Evolutionary conservation across 1,140 invertebrate species (phyloP), one percentile per base, ranked within the genome.

Genomic region (Cardiocondyla obscurior): DNA sequence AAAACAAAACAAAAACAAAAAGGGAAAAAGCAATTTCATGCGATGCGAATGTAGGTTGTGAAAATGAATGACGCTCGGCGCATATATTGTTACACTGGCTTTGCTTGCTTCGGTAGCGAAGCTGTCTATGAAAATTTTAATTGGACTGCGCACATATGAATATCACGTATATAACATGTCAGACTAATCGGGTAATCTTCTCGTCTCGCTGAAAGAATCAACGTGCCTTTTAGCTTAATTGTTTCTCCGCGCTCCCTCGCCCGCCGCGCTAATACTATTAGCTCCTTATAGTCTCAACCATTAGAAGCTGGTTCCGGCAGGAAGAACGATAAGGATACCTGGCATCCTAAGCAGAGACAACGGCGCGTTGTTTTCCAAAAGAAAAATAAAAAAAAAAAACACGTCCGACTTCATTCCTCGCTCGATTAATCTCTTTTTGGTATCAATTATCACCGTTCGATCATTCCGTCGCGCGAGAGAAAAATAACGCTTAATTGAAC

Each of bases 191-290:
- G 55, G 22, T 88, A 89, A 89, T 88, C 88, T 85, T 84, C 77
- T 88, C 82, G 67, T 86, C 85, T 70, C 58, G 84, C 44, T 81
- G 74, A 89, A 89, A 88, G 88, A 89, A 85, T 86, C 72, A 77
- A 74, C 82, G 57, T 69, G 51, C 70, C 88, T 88, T 85, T 87
- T 85, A 86, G 76, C 72, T 88, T 86, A 89, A 89, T 89, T 88
- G 87, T 89, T 88, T 86, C 72, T 60, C 39, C 8, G 65, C 19
- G 42, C 82, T 81, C 51, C 70, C 79, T 72, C 51, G 60, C 62
- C 51, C 36, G 62, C 39, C 55, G 62, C 14, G 77, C 67, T 89
- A 88, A 89, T 86, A 73, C 57, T 74, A 84, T 89, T 88, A 89
- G 28, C 58, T 88, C 72, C 76, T 89, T 86, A 85, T 82, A 86